Base-by-base conservation (phyloP, 2,797 vertebrate genomes). In the Lagodon rhomboides region DNA sequence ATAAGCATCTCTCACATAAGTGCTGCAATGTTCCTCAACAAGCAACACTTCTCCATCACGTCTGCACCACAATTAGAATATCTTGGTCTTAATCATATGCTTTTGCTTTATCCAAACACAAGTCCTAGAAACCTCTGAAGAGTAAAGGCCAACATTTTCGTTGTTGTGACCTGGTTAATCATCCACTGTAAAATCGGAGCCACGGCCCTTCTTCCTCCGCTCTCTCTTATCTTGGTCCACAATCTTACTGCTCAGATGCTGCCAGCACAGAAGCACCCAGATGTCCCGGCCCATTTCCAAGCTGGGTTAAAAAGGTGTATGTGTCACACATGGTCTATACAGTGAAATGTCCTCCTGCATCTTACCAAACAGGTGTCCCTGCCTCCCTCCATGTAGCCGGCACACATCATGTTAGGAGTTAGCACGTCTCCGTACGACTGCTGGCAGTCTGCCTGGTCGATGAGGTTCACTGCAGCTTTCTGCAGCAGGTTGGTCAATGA, bases 281-380 rank as follows among this genome's bases (percentile, higher is more conserved):
- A 72, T 63, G 67, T 60, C 64, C 38, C 12, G 30, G 18, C 47
- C 43, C 50, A 27, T 23, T 67, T 78, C 58, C 70, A 69, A 23
- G 30, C 38, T 59, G 41, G 61, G 22, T 61, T 11, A 38, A 41
- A 70, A 69, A n/a, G 56, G 15, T 47, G 61, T 68, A 44, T 44
- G 50, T 82, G 56, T 64, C 25, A 70, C 23, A 68, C 25, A 49
- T 3, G 60, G 16, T 44, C 13, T 54, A 47, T 53, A 51, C 38
- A 38, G 38, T 38, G 10, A 38, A 38, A 27, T 49, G 63, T 51
- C 22, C 54, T 54, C 22, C 58, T 50, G 44, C 1, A 8, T 85
- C 97, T 96, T 93, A 99, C 98, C 79, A 97, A 95, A 68, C 98
- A 99, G 61, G 97, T 97, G 95, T 99, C 98, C 5, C 94, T 93